Conservation (phyloP, 2,797 vertebrate species). For the Scarus forsteni region DNA sequence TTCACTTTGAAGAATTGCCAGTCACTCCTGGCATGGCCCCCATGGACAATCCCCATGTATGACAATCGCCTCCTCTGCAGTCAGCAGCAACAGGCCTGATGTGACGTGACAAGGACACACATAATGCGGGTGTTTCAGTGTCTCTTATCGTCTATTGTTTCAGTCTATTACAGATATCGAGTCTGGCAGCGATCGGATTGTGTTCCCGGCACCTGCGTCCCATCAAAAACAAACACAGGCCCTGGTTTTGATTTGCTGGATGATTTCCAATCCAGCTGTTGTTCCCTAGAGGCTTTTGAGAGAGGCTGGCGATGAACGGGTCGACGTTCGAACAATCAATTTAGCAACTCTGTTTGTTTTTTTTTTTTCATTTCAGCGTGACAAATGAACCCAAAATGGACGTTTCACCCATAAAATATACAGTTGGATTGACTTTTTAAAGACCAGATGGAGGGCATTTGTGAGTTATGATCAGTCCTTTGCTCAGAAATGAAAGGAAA, state of each 20-base stretch:
- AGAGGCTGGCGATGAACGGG: constrained; percentile 29
- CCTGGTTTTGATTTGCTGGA: constrained; percentile 54
- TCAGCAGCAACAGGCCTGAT: constrained; percentile 43
- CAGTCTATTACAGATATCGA: constrained; percentile 55
- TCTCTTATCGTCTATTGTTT: constrained; percentile 63
- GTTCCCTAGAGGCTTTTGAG: constrained; percentile 31
- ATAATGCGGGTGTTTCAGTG: constrained; percentile 53
- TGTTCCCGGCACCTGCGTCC: constrained; percentile 66
- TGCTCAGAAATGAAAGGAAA: not conserved
- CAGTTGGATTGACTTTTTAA: not conserved
- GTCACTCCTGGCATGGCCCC: constrained; percentile 33
- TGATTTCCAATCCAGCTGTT: constrained; percentile 66
- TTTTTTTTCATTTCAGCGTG: constrained; percentile 2
- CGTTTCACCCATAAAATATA: not conserved
- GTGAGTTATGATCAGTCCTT: not conserved
- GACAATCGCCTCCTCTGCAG: constrained; percentile 34
- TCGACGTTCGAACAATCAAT: constrained; percentile 12
- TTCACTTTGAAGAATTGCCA: constrained; percentile 47
- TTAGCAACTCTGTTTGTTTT: constrained; percentile 11
- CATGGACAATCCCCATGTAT: constrained; percentile 19
- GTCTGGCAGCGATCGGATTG: constrained; percentile 61
- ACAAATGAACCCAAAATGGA: constrained; percentile 23
- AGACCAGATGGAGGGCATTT: not conserved
- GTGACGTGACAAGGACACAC: constrained; percentile 68
- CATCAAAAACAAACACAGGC: constrained; percentile 51